Evolutionary conservation across 2,797 vertebrate species (phyloP).

Genomic region (Choloepus didactylus): DNA sequence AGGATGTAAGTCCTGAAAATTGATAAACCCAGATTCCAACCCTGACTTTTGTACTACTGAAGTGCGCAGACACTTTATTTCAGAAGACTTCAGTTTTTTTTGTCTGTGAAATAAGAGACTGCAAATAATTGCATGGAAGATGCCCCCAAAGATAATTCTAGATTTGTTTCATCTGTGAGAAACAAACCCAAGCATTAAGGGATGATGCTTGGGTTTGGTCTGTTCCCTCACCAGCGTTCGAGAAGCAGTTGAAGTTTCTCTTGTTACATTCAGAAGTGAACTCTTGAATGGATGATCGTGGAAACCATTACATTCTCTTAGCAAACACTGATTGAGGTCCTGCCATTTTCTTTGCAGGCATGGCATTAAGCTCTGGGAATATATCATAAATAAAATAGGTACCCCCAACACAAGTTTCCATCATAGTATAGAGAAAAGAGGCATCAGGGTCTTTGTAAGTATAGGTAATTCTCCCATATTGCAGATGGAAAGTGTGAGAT

Average conservation of each 20-base stretch:
- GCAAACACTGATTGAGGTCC: constrained; percentile 61
- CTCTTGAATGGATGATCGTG: constrained; percentile 53
- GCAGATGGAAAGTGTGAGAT: neutral
- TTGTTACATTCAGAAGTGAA: constrained; percentile 66
- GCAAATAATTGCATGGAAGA: constrained; percentile 49
- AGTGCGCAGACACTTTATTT: neutral
- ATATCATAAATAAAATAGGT: constrained; percentile 59
- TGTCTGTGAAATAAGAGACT: neutral
- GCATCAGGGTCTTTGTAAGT: neutral
- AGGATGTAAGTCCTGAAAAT: constrained; percentile 29
- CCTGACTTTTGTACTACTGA: neutral
- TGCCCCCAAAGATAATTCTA: constrained; percentile 56
- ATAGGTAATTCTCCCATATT: neutral
- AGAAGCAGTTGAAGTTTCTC: constrained; percentile 70
- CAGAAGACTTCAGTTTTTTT: neutral
- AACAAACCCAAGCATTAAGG: constrained; percentile 30
- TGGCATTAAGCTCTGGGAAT: constrained; percentile 12
- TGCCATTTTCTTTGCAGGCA: constrained; percentile 26
- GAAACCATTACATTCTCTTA: constrained; percentile 64
- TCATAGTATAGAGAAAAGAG: constrained; percentile 10
- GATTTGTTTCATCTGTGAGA: constrained; percentile 67
- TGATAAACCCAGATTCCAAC: neutral
- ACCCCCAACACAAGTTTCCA: neutral
- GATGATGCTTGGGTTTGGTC: constrained; percentile 16
- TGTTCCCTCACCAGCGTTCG: constrained; percentile 55